Base-by-base conservation (phyloP, 1,140 invertebrate species). In the Oryctes rhinoceros region DNA sequence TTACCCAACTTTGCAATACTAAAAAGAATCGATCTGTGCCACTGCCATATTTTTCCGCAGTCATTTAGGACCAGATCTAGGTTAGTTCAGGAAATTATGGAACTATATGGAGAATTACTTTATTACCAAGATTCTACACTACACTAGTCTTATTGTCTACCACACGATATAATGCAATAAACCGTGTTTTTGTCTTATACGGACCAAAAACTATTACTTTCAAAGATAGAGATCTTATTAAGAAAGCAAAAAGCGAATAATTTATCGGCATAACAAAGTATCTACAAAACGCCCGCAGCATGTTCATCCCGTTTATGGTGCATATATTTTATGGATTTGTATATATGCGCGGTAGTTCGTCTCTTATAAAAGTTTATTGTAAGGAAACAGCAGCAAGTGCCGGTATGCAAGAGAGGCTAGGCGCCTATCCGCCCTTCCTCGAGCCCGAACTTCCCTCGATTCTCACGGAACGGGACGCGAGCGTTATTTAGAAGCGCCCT, bases 331-430 rank as follows among this genome's bases (percentile, higher is more conserved):
- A 71, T 24, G 20, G 11, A 62, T 62, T 18, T 71, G 20, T 24
- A 24, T 24, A 71, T 37, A 37, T 71, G 18, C 13, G 5, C 65
- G 4, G 20, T 24, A 35, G 65, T 35, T 24, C 24, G 65, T 24
- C 65, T 71, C 65, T 71, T 71, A 71, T 71, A 71, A 71, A 71
- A 24, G 35, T 71, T 71, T 71, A 24, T 35, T 37, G 24, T 71
- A 24, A 24, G 9, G 9, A 30, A 35, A 30, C 65, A 37, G 65
- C 65, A 37, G 65, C 53, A 62, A 20, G 5, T 71, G 18, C 5
- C n/a, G 24, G 18, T 59, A 59, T 59, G 53, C 53, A 59, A 18
- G 53, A 59, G 15, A 59, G 15, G 7, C 53, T 7, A 59, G 18
- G 6, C 18, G 53, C n/a, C 11, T 53, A n/a, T 53, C 49, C 53